phyloP scores from a whole-genome alignment of 2,888 invertebrate species.

The Creontiades dilutus region DNA sequence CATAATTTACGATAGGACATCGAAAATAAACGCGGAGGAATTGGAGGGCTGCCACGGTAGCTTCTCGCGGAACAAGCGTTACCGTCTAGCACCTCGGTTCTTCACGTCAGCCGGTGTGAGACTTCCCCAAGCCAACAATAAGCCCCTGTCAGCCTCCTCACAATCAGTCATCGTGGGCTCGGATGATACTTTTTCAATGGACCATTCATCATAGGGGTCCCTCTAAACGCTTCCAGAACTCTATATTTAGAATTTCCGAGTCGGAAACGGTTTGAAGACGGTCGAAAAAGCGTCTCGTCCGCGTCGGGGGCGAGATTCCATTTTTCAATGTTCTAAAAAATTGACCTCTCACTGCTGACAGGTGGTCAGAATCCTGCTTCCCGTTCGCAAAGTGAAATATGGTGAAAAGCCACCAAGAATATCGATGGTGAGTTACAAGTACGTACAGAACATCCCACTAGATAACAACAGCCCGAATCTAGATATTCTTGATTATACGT shows the following conservation, averaged over 20 bases:
- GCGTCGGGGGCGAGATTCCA: neutral
- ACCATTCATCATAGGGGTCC: constrained; percentile 63
- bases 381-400: neutral
- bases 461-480: too few species aligned
- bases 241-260: constrained; percentile 47
- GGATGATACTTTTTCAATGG: constrained; percentile 68
- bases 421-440: too few species aligned
- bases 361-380: neutral
- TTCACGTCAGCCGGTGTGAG: neutral
- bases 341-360: constrained; percentile 11
- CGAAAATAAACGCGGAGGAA: constrained; percentile 68
- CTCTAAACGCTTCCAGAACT: constrained; percentile 55
- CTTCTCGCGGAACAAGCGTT: constrained; percentile 35
- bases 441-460: too few species aligned
- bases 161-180: constrained; percentile 66
- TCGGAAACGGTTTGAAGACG: neutral
- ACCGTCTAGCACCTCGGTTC: constrained; percentile 23
- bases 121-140: constrained; percentile 41
- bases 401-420: neutral
- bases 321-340: constrained; percentile 2
- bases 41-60: constrained; percentile 57
- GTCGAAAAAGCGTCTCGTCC: neutral
- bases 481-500: too few species aligned
- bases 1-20: constrained; percentile 68
- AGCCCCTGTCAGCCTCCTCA: constrained; percentile 47